phyloP scores from a whole-genome alignment of 2,888 invertebrate species.

The Fragum fragum region DNA sequence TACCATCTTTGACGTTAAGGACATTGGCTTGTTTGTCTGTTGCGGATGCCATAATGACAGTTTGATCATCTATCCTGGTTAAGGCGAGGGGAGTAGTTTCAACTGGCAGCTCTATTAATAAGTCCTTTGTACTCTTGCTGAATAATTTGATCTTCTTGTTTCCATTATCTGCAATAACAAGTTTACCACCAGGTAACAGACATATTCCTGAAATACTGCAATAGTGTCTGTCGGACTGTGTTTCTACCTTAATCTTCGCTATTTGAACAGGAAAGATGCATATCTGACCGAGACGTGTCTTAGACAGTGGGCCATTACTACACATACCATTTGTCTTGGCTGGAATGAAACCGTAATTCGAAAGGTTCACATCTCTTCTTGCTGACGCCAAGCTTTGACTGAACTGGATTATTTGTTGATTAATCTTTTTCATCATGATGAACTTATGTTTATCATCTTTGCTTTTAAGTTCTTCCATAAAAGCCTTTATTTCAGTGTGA shows the following conservation, averaged over 20 bases:
- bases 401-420: not conserved
- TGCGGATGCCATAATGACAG: not conserved
- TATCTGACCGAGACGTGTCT: not conserved
- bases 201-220: constrained; percentile 10
- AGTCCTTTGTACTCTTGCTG: not conserved
- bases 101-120: not conserved
- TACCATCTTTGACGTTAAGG: not conserved
- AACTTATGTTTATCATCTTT: not conserved
- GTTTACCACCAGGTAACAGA: not conserved
- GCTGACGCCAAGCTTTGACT: not conserved
- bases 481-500: not conserved
- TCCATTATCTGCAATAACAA: constrained; percentile 9
- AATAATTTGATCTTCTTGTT: constrained; percentile 16
- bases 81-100: not conserved
- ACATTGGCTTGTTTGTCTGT: not conserved
- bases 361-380: not conserved
- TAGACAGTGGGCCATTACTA: no score
- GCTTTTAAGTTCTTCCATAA: not conserved
- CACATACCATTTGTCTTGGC: not conserved
- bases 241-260: not conserved
- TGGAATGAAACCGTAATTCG: not conserved
- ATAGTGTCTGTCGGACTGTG: constrained; percentile 13
- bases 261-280: not conserved
- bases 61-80: not conserved
- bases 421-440: constrained; percentile 1